Evolutionary conservation across 2,797 vertebrate species (phyloP).

Genomic region (Calcarius lapponicus): DNA sequence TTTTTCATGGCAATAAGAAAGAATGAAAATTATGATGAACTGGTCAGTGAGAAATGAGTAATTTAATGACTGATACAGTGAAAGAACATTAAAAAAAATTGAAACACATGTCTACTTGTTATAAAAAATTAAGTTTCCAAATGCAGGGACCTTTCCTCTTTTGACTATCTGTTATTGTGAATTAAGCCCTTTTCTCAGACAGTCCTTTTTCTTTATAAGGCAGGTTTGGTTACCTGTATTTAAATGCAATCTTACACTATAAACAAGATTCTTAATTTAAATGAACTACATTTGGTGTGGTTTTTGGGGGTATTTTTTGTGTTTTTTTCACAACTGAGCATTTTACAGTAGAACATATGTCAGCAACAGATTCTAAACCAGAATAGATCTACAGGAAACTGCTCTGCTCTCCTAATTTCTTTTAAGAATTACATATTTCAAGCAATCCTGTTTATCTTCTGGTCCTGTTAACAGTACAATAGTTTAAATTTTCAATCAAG

Average conservation of each 20-base stretch:
- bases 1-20: neutral
- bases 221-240: neutral
- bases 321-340: neutral
- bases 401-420: neutral
- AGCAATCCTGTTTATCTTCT: neutral
- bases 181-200: neutral
- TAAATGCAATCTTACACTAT: neutral
- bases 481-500: neutral
- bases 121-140: neutral
- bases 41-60: neutral
- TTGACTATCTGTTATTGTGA: neutral
- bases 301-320: neutral
- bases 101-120: neutral
- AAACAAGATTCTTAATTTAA: neutral
- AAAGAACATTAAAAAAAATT: neutral
- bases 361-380: neutral
- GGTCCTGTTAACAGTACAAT: neutral
- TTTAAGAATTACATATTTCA: neutral
- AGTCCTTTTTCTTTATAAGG: neutral
- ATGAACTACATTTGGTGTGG: neutral
- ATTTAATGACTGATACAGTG: neutral
- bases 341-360: neutral
- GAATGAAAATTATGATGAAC: neutral
- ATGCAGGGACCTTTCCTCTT: neutral
- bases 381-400: neutral